Evolutionary conservation across 92 coral and sea anemone genomes (phyloP).

Genomic region (Parazoanthus swiftii): DNA sequence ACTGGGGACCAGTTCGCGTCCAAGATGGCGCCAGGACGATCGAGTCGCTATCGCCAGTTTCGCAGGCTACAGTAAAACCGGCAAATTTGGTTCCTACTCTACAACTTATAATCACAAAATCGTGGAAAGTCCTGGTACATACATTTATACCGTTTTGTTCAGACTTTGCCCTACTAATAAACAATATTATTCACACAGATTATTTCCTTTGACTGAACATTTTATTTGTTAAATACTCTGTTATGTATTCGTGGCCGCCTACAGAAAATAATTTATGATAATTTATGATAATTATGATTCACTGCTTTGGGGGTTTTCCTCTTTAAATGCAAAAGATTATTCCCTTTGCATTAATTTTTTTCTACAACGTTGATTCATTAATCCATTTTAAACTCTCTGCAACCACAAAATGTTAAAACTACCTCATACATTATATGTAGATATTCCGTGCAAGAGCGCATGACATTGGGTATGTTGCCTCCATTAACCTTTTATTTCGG

Average conservation of each 20-base stretch:
- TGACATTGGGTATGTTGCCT: background rate
- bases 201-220: background rate
- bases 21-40: too few relatives aligned
- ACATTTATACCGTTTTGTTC: too few relatives aligned
- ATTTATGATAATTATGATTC: too few relatives aligned
- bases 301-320: too few relatives aligned
- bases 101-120: too few relatives aligned
- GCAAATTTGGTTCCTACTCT: too few relatives aligned
- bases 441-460: background rate
- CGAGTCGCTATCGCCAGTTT: too few relatives aligned
- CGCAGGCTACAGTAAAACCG: too few relatives aligned
- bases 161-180: too few relatives aligned
- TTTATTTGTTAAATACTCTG: background rate
- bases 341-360: background rate
- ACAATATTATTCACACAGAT: background rate
- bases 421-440: background rate
- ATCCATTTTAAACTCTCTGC: background rate
- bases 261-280: background rate
- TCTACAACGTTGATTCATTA: background rate
- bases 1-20: too few relatives aligned
- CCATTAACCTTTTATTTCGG: background rate
- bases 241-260: background rate
- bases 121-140: too few relatives aligned
- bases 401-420: background rate
- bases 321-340: background rate